Evolutionary conservation across 1,140 invertebrate genomes (phyloP), one percentile per base, ranked within the genome.

Genomic region (Aphaenogaster ashmeadi): DNA sequence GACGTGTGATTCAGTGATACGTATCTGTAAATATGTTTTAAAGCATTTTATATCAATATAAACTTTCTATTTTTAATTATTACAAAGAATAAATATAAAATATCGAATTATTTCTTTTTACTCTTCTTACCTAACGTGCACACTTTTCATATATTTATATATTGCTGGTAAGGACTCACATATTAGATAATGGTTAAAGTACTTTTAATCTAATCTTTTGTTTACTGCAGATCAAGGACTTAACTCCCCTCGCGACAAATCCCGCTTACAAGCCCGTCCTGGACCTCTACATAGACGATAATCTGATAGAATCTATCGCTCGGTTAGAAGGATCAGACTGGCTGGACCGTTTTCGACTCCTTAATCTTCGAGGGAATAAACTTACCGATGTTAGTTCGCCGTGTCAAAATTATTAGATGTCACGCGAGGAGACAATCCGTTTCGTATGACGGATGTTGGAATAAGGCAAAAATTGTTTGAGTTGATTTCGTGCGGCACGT

Each of bases 261-360:
- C 95, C 95, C 0, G 93, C 95, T 62, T 98, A 98, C 90, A 95
- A 95, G 54, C 95, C 96, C 80, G 96, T 98, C 0, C 93, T 96
- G 47, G 97, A 98, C 91, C 92, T 98, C 3, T 98, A 97, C 93
- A 92, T 98, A 75, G 97, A 98, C 91, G 96, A 98, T 90, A 98
- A 98, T 94, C 94, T 94, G 27, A 96, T 98, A 21, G 95, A 96
- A 9, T 97, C 96, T 18, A 97, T 98, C 1, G 96, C 97, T 88
- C 95, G 96, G 75, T 93, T 98, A 66, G 98, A 98, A 93, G 97
- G 97, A 4, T 96, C 97, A 0, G 96, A 97, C 88, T 98, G 97
- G 97, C 96, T 98, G 67, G 95, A 96, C 27, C 96, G 96, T 69
- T 98, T 98, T 92, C 96, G 98, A 74, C 96, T 98, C 2, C 94